Percentiles rank a stretch among this genome's conserved stretches.
phyloP scores from a whole-genome alignment of 2,888 invertebrate species.

The Luffia ferchaultella region DNA sequence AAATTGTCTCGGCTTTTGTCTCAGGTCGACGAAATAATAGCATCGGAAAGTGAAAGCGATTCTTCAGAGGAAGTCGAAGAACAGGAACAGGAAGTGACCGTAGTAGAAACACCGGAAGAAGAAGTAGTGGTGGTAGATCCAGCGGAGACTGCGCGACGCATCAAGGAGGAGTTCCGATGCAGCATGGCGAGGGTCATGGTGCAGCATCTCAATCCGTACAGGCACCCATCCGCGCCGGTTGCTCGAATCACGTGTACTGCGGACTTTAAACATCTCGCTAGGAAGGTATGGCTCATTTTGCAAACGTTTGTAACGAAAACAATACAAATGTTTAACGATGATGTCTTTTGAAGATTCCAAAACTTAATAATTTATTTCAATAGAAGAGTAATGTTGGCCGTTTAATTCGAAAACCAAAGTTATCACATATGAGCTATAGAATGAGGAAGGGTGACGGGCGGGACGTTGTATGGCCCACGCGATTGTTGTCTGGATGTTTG shows the following conservation, averaged over 20 bases:
- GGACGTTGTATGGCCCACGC: no score
- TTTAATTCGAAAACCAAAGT: no score
- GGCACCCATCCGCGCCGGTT: slow-evolving; percentile 82
- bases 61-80: slow-evolving; percentile 21
- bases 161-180: slow-evolving; percentile 86
- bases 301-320: no score
- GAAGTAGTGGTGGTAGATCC: slow-evolving; percentile 29
- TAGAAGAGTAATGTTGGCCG: no score
- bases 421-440: no score
- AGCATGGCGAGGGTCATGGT: slow-evolving; percentile 85
- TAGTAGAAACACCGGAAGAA: slow-evolving; percentile 23
- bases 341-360: no score
- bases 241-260: slow-evolving; percentile 89
- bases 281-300: slow-evolving; percentile 72
- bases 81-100: not conserved
- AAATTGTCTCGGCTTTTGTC: no score
- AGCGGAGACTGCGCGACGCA: slow-evolving; percentile 69
- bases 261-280: slow-evolving; percentile 93
- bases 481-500: no score
- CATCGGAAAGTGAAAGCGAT: slow-evolving; percentile 34
- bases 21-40: slow-evolving; percentile 51
- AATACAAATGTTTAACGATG: no score
- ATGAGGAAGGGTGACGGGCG: no score
- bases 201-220: slow-evolving; percentile 86
- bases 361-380: no score